Evolutionary conservation across 2,797 vertebrate genomes (phyloP), one percentile per base, ranked within the genome.

Genomic region (Acipenser oxyrinchus): DNA sequence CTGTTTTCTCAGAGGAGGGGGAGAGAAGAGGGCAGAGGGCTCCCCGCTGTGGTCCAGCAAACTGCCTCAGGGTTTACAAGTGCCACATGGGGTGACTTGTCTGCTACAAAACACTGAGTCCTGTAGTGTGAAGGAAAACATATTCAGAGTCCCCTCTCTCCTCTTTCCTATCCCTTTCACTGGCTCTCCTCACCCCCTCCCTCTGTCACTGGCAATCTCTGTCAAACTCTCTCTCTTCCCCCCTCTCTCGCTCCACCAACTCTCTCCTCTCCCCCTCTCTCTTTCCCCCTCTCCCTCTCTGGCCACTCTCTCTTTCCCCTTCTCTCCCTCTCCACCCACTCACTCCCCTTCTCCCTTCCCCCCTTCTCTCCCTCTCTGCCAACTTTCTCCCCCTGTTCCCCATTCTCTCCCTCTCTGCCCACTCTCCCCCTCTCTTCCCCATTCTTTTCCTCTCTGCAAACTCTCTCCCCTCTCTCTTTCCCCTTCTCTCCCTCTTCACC

Each of bases 271-370:
- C 8, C 15, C 9, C 64, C 68, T 65, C 67, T 67, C 60, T 69
- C 52, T 69, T 62, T 72, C 75, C 67, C 65, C 75, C n/a, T 71
- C 63, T 61, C 63, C 72, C 66, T 68, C 60, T 9, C 51, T 48
- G 11, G 72, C 58, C 71, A 60, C 68, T 55, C 68, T 63, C 0
- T 51, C 52, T 37, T 37, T 63, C 61, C 68, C 68, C 48, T 68
- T 67, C 60, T 49, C 18, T 63, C 60, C n/a, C 49, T 77, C 69
- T 71, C 64, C 72, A 60, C 10, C 51, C 69, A 12, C 55, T 15
- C n/a, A 10, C 4, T 12, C 1, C 63, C 0, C 15, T 18, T 1
- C 1, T 11, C 0, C 4, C 57, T 51, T 51, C 49, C 11, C n/a
- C 48, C 10, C 18, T n/a, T 64, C 63, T 11, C 50, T 49, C 23